phyloP scores from a whole-genome alignment of 2,888 invertebrate genomes.

The Hipparchia sbordonii region DNA sequence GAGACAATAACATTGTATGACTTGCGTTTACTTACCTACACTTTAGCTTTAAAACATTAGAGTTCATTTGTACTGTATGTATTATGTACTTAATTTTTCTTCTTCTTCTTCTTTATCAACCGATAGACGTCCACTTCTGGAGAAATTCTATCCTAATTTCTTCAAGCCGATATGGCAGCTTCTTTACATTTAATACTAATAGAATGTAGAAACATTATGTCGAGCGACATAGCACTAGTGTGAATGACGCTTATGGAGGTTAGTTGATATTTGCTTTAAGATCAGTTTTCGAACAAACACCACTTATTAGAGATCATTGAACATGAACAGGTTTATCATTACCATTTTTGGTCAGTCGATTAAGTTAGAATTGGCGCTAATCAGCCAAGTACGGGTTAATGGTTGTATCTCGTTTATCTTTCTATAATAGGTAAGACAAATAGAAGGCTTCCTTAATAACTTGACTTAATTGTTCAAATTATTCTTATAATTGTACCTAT shows the following conservation, averaged over 20 bases:
- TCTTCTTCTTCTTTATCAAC: too few species aligned
- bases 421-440: conserved; percentile 16
- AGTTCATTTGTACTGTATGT: too few species aligned
- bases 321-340: conserved; percentile 37
- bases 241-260: conserved; percentile 5
- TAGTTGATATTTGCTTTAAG: conserved; percentile 41
- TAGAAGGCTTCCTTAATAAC: conserved; percentile 7
- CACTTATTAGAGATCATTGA: conserved; percentile 39
- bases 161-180: too few species aligned
- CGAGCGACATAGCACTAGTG: background rate
- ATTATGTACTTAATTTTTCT: too few species aligned
- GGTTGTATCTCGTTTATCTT: conserved; percentile 22
- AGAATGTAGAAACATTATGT: conserved; percentile 34
- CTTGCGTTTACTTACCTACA: too few species aligned
- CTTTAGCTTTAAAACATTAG: too few species aligned
- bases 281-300: conserved; percentile 38
- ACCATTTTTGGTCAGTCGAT: conserved; percentile 29
- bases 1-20: too few species aligned
- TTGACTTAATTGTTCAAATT: conserved; percentile 8
- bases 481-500: background rate
- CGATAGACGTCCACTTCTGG: too few species aligned
- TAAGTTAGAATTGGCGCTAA: conserved; percentile 30
- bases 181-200: too few species aligned
- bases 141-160: too few species aligned
- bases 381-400: conserved; percentile 22